These are phyloP conservation scores for Chloroclystis v-ata DNA, from an alignment of 2,888 invertebrate genomes.

Conservation along the genomic window DNA sequence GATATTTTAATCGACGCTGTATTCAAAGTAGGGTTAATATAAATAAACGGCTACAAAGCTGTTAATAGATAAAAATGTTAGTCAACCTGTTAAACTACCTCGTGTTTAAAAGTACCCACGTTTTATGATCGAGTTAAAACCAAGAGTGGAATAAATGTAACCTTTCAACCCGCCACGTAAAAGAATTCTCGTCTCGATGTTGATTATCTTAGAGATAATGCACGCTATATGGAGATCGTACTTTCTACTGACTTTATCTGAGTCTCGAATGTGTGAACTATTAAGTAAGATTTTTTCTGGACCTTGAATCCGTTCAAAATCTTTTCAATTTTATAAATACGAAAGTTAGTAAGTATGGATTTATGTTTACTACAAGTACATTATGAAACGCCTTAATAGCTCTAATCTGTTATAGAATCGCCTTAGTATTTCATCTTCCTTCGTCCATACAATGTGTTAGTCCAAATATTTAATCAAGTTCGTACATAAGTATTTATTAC, in stretches of 20 bases:
- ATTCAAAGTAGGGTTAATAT: no score
- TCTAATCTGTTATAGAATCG: no score
- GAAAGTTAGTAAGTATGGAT: no score
- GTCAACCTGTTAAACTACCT: constrained; percentile 6
- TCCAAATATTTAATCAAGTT: no score
- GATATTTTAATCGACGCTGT: neutral
- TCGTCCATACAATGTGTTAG: no score
- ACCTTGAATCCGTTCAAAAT: no score
- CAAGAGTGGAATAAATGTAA: constrained; percentile 28
- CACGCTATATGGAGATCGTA: constrained; percentile 23
- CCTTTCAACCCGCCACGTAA: constrained; percentile 49
- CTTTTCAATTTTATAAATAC: no score
- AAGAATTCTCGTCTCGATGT: constrained; percentile 30
- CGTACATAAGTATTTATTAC: no score
- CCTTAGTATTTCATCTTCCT: no score
- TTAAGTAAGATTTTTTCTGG: constrained; percentile 2
- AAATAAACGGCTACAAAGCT: no score
- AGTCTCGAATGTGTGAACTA: constrained; percentile 16
- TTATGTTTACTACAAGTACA: no score
- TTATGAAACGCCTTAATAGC: no score
- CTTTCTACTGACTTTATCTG: constrained; percentile 25
- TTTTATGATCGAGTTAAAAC: constrained; percentile 14
- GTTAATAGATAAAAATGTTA: neutral
- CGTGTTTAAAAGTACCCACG: constrained; percentile 9
- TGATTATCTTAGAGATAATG: constrained; percentile 31